A percentile compares a stretch with the other conserved stretches of the same genome.
Conservation (phyloP, 1,140 invertebrate genomes). For the Metopolophium dirhodum region DNA sequence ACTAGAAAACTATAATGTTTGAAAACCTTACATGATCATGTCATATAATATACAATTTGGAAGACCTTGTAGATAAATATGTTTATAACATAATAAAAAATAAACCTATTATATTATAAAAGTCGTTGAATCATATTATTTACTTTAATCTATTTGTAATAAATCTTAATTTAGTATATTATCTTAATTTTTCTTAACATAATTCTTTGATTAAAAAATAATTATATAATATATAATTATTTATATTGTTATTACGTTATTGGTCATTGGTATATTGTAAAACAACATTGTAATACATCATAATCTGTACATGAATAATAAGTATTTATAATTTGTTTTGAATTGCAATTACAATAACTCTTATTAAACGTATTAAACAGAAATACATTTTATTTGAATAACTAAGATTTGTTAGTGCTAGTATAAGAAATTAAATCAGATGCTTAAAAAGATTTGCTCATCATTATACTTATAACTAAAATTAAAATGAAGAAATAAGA, state of each 20-base stretch:
- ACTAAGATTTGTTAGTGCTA: neutral
- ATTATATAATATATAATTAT: neutral
- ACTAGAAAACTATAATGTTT: neutral
- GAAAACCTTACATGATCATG: neutral
- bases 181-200: constrained; percentile 14
- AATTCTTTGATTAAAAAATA: neutral
- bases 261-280: neutral
- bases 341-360: neutral
- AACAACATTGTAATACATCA: neutral
- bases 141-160: neutral
- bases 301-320: neutral
- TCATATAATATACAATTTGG: neutral
- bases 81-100: neutral
- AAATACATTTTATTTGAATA: neutral
- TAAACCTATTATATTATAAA: constrained; percentile 18
- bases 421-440: neutral
- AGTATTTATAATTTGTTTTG: neutral
- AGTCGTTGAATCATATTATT: neutral
- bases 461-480: no score
- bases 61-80: neutral
- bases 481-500: neutral
- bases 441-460: neutral
- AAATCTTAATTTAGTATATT: neutral
- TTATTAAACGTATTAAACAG: neutral
- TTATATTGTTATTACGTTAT: neutral